These are phyloP conservation scores for Zaprionus vittiger DNA, from an alignment of 1,140 invertebrate genomes.

Conservation along the genomic window DNA sequence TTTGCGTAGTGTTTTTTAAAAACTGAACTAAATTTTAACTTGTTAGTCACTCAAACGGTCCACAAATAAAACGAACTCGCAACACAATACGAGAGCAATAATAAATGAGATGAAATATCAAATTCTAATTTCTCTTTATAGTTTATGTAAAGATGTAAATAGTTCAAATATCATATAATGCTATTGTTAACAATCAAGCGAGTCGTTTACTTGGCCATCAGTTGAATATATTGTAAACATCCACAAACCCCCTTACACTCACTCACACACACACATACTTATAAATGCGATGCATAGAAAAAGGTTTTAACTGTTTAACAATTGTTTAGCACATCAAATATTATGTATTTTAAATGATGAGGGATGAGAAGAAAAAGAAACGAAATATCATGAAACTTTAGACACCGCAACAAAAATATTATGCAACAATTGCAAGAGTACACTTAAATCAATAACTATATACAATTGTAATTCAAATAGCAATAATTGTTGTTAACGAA, in stretches of 20 bases:
- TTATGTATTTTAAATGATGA: slow-evolving; percentile 52
- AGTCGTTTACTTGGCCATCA: slow-evolving; percentile 39
- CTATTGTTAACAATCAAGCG: slow-evolving; percentile 40
- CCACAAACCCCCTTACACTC: not conserved
- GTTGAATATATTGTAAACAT: slow-evolving; percentile 30
- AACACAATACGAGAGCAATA: slow-evolving; percentile 38
- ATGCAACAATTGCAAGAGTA: slow-evolving; percentile 37
- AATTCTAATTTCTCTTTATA: slow-evolving; percentile 38
- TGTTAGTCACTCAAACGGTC: slow-evolving; percentile 50
- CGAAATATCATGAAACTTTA: slow-evolving; percentile 60
- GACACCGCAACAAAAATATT: slow-evolving; percentile 63
- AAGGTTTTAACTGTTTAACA: slow-evolving; percentile 46
- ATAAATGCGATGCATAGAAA: slow-evolving; percentile 29
- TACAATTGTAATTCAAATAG: slow-evolving; percentile 67
- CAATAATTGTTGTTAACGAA: slow-evolving; percentile 79
- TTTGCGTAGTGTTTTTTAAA: slow-evolving; percentile 25
- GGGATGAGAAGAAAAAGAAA: slow-evolving; percentile 17
- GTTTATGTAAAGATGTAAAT: slow-evolving; percentile 48
- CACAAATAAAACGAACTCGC: slow-evolving; percentile 41
- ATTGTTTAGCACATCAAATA: slow-evolving; percentile 68
- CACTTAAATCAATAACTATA: slow-evolving; percentile 70
- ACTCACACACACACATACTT: not conserved
- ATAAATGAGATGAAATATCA: slow-evolving; percentile 29
- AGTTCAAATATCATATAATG: slow-evolving; percentile 28
- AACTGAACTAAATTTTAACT: slow-evolving; percentile 24